A percentile compares a stretch with the other conserved stretches of the same genome.
Evolutionary conservation across 2,113 vertebrate genomes (phyloP).

Genomic region (Apaloderma vittatum): DNA sequence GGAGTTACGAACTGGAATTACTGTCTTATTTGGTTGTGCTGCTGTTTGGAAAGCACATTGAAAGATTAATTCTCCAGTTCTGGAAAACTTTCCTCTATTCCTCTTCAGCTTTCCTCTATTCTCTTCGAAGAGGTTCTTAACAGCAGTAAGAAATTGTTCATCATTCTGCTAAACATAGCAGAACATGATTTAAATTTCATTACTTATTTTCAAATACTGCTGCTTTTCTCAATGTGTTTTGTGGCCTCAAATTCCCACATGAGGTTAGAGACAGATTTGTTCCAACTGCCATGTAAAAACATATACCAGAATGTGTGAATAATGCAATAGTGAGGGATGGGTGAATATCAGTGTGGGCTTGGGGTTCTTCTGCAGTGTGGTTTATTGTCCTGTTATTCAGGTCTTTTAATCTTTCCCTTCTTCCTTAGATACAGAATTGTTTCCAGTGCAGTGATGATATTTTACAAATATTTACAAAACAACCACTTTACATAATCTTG

Average conservation of each 20-base stretch:
- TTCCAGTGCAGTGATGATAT: not conserved
- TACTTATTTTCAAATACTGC: not conserved
- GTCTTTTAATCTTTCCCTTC: not conserved
- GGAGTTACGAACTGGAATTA: not conserved
- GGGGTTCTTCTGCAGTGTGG: not conserved
- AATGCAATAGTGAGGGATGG: not conserved
- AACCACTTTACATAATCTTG: not conserved
- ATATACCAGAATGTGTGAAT: not conserved
- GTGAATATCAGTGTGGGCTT: not conserved
- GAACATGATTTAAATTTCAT: not conserved
- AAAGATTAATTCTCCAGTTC: not conserved
- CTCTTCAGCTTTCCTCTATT: too few relatives aligned
- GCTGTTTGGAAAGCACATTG: not conserved
- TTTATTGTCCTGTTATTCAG: not conserved
- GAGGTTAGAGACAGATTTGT: not conserved
- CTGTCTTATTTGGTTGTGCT: not conserved
- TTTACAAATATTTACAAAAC: not conserved
- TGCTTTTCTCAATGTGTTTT: not conserved
- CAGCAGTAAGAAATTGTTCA: not conserved
- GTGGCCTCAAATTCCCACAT: not conserved
- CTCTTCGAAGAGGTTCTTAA: not conserved
- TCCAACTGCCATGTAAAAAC: accelerated
- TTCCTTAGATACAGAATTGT: not conserved
- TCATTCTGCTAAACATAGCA: not conserved
- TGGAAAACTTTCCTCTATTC: not conserved